A percentile compares a stretch with the other conserved stretches of the same genome.
Evolutionary conservation across 2,888 invertebrate species (phyloP).

Genomic region (Adela reaumurella): DNA sequence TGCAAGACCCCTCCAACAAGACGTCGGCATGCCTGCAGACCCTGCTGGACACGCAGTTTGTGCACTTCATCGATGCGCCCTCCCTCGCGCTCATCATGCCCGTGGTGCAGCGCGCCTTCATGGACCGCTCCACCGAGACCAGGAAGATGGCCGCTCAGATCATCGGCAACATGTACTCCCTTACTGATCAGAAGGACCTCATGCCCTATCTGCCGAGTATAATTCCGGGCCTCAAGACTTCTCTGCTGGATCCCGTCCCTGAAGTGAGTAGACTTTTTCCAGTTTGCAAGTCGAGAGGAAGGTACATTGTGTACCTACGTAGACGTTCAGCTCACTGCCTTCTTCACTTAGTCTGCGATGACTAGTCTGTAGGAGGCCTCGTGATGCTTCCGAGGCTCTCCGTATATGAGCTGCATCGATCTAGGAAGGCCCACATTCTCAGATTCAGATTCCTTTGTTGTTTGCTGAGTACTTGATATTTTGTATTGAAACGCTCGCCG

Average conservation of each 20-base stretch:
- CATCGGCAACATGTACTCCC: constrained; percentile 98
- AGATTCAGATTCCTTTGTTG: too few species aligned
- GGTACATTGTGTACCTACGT: too few species aligned
- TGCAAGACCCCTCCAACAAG: constrained; percentile 95
- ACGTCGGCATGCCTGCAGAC: constrained; percentile 92
- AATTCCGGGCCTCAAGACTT: constrained; percentile 94
- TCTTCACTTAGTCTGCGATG: too few species aligned
- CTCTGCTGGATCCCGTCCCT: constrained; percentile 95
- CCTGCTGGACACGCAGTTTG: constrained; percentile 92
- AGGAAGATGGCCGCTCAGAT: constrained; percentile 99
- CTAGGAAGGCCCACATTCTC: too few species aligned
- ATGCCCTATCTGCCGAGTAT: constrained; percentile 94
- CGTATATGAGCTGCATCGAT: too few species aligned
- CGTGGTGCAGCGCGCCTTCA: constrained; percentile 95
- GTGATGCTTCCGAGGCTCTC: too few species aligned
- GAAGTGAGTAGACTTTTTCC: too few species aligned
- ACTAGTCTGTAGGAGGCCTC: too few species aligned
- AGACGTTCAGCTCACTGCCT: too few species aligned
- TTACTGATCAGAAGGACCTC: constrained; percentile 98
- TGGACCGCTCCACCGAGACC: constrained; percentile 96
- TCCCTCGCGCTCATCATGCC: constrained; percentile 99
- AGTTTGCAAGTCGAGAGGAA: too few species aligned
- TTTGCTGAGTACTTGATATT: too few species aligned
- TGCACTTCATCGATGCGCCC: constrained; percentile 98
- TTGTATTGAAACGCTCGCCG: too few species aligned